Evolutionary conservation across 2,797 vertebrate species (phyloP).

Genomic region (Tragopan temminckii): DNA sequence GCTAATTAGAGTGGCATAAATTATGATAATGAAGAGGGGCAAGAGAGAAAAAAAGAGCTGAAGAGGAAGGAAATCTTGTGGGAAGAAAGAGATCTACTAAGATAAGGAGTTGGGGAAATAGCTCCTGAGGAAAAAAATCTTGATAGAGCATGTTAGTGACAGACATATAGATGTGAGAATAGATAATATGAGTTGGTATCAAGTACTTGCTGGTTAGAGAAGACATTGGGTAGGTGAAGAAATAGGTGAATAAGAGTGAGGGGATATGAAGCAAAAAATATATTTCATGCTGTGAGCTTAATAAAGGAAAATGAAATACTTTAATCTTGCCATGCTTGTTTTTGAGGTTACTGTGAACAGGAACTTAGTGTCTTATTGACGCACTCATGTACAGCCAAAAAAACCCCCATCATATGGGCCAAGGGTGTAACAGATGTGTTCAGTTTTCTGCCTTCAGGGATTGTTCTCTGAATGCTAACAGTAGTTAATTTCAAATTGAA

Average conservation of each 20-base stretch:
- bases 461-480: neutral
- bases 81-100: neutral
- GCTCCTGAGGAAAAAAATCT: neutral
- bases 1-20: neutral
- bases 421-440: neutral
- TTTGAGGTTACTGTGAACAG: neutral
- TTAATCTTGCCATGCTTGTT: neutral
- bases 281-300: neutral
- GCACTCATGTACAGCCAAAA: rapidly evolving
- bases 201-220: neutral
- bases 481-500: neutral
- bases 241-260: neutral
- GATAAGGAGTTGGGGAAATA: neutral
- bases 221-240: neutral
- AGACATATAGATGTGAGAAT: neutral
- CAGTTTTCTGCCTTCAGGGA: neutral
- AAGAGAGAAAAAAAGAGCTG: neutral
- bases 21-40: neutral
- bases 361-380: neutral
- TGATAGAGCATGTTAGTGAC: neutral
- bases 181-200: neutral
- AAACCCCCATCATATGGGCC: neutral
- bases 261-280: neutral
- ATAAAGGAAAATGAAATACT: neutral
- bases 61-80: neutral